These are phyloP conservation scores for Mesoclemmys tuberculata DNA, from an alignment of 2,113 vertebrate species.

Conservation along the genomic window DNA sequence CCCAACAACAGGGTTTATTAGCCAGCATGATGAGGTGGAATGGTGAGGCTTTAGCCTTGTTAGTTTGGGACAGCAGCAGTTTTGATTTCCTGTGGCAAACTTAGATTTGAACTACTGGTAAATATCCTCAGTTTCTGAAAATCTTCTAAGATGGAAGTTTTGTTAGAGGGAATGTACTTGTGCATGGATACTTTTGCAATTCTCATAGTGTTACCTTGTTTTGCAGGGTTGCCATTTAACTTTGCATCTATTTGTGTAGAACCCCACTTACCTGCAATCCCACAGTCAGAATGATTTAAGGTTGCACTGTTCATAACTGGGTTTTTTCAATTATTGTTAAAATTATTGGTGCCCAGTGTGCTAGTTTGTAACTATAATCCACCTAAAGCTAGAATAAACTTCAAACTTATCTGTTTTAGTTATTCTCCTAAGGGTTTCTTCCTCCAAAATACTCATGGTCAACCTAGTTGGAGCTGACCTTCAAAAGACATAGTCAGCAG, in stretches of 20 bases:
- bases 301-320: background rate
- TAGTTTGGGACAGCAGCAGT: background rate
- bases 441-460: background rate
- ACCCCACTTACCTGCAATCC: background rate
- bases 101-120: background rate
- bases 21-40: background rate
- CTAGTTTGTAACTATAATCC: background rate
- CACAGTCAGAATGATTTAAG: background rate
- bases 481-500: background rate
- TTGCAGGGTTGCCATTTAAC: background rate
- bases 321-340: background rate
- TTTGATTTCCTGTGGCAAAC: background rate
- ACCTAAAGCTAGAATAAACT: background rate
- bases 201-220: background rate
- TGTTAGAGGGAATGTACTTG: background rate
- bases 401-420: background rate
- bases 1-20: background rate
- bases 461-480: background rate
- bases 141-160: background rate
- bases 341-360: background rate
- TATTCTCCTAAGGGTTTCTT: background rate
- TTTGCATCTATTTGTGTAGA: background rate
- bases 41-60: background rate
- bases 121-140: background rate
- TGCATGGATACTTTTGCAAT: background rate